These are phyloP conservation scores for Cheilosia urbana DNA, from an alignment of 2,888 invertebrate species.

Conservation along the genomic window DNA sequence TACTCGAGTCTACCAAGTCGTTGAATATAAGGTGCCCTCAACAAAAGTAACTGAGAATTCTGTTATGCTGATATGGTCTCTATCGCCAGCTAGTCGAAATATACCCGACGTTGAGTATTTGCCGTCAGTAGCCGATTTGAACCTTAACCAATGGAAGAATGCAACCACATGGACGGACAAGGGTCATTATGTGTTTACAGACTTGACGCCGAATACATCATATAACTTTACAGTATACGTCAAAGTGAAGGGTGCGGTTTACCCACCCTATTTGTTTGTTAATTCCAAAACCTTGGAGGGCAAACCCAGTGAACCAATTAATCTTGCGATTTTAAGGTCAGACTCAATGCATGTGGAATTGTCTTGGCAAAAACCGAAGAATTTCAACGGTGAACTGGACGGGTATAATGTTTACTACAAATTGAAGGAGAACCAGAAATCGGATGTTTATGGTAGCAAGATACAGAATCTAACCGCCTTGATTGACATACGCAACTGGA, in stretches of 20 bases:
- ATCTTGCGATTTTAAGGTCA: slow-evolving; percentile 87
- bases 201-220: slow-evolving; percentile 88
- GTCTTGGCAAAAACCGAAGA: slow-evolving; percentile 88
- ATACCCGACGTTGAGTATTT: slow-evolving; percentile 85
- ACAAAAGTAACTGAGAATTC: slow-evolving; percentile 87
- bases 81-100: slow-evolving; percentile 78
- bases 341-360: slow-evolving; percentile 88
- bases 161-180: slow-evolving; percentile 87
- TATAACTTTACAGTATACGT: slow-evolving; percentile 93
- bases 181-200: slow-evolving; percentile 86
- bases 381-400: slow-evolving; percentile 87
- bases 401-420: slow-evolving; percentile 88
- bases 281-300: slow-evolving; percentile 88
- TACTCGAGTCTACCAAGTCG: slow-evolving; percentile 84
- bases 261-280: slow-evolving; percentile 87
- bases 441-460: slow-evolving; percentile 76
- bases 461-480: slow-evolving; percentile 38
- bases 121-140: slow-evolving; percentile 86
- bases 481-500: slow-evolving; percentile 59
- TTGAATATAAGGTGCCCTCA: slow-evolving; percentile 88
- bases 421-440: slow-evolving; percentile 87
- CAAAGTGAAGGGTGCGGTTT: slow-evolving; percentile 84
- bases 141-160: slow-evolving; percentile 85
- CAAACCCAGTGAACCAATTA: slow-evolving; percentile 88
- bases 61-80: slow-evolving; percentile 87